Evolutionary conservation across 2,113 vertebrate genomes (phyloP).

Genomic region (Anhinga anhinga): DNA sequence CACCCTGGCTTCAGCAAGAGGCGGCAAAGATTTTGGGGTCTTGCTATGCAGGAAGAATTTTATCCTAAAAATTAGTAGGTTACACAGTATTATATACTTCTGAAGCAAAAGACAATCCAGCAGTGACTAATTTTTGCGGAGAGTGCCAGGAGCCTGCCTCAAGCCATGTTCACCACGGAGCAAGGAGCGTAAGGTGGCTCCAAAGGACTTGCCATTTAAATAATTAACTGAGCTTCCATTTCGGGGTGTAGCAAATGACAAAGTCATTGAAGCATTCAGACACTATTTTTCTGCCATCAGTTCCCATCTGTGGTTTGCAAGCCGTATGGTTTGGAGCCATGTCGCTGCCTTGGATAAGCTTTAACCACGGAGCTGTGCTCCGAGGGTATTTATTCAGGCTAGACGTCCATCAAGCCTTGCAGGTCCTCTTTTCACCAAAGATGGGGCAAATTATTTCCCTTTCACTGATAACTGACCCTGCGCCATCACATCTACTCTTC

Average conservation of each 20-base stretch:
- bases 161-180: rapidly evolving
- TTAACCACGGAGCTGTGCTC: not conserved
- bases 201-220: not conserved
- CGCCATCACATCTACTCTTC: not conserved
- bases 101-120: not conserved
- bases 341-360: not conserved
- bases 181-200: not conserved
- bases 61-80: not conserved
- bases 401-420: not conserved
- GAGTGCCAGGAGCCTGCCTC: not conserved
- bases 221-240: not conserved
- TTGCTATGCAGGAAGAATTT: not conserved
- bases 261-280: not conserved
- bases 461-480: not conserved
- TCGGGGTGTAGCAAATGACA: not conserved
- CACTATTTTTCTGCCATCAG: not conserved
- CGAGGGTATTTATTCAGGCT: not conserved
- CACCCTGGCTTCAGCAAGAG: not conserved
- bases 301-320: not conserved
- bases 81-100: not conserved
- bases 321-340: not conserved
- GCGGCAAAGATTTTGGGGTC: not conserved
- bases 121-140: not conserved
- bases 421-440: not conserved
- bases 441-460: not conserved